Evolutionary conservation across 2,797 vertebrate species (phyloP), one percentile per base, ranked within the genome.

Genomic region (Benthosema pterotum): DNA sequence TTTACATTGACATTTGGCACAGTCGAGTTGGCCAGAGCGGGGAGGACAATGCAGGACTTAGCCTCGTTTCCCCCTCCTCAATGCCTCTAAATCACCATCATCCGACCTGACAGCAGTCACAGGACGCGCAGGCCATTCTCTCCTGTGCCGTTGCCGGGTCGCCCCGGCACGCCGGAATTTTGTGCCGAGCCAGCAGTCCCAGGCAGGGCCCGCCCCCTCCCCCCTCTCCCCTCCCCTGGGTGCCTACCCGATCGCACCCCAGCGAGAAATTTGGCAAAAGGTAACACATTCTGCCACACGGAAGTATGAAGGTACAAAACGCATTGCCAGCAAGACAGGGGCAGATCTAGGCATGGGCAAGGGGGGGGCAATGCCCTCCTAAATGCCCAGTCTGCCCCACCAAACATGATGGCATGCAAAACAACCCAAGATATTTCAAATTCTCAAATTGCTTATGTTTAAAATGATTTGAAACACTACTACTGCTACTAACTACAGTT

Each of bases 131-230:
- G 69, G 56, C 60, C 52, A 72, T 87, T 84, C 63, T 84, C 63
- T 67, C 64, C 42, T 65, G 60, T n/a, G 60, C 61, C 69, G 73
- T 81, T n/a, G 65, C 63, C 58, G 52, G 71, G 70, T 77, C 15
- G n/a, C n/a, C n/a, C n/a, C n/a, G 56, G 63, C 80, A 57, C 47
- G 72, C 62, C 83, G 82, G 85, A 90, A 89, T 89, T n/a, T 83
- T 82, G 77, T 85, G 87, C 84, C 12, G 63, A 88, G 82, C 76
- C 82, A 90, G 88, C 87, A 84, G 72, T 79, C 67, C 77, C 71
- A 68, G 56, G 58, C 48, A 15, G 19, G 22, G 56, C 22, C 22
- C 22, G 22, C 22, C 22, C 22, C 16, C 32, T 11, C 11, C 2
- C 25, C 14, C 52, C 5, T 14, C 25, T 25, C 2, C 52, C 8